A percentile compares a stretch with the other conserved stretches of the same genome.
Conservation (phyloP, 1,140 invertebrate species). For the Bombus impatiens region DNA sequence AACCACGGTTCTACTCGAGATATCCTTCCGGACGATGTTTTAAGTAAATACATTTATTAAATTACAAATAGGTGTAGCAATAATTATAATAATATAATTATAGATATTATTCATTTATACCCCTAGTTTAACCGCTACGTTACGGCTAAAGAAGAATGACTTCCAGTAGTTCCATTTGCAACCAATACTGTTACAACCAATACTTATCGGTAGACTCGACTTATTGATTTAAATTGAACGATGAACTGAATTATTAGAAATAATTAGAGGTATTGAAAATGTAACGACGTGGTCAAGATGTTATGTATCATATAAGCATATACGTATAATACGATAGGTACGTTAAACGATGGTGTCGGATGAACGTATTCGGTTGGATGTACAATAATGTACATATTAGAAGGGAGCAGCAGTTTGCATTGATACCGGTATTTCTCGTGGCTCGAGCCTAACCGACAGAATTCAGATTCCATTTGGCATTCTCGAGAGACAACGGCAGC, state of each 20-base stretch:
- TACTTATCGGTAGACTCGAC: too few species aligned
- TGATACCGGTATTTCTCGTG: constrained; percentile 67
- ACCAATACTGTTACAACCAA: too few species aligned
- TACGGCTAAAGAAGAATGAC: too few species aligned
- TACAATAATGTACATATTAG: constrained; percentile 9
- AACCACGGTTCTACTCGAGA: neutral
- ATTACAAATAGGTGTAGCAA: too few species aligned
- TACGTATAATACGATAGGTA: constrained; percentile 14
- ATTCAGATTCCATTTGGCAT: constrained; percentile 75
- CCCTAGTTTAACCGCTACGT: too few species aligned
- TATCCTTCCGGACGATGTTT: neutral
- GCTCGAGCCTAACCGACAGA: constrained; percentile 59
- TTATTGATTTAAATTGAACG: too few species aligned
- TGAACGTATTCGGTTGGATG: constrained; percentile 53
- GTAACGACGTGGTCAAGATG: too few species aligned
- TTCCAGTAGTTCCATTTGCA: too few species aligned
- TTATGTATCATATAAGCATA: constrained; percentile 9
- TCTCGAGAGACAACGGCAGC: constrained; percentile 70
- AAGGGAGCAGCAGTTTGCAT: constrained; percentile 56
- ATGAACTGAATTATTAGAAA: too few species aligned
- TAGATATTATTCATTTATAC: too few species aligned
- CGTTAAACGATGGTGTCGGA: constrained; percentile 56
- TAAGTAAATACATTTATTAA: neutral
- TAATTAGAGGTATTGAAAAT: neutral
- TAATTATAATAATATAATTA: too few species aligned